A percentile compares a stretch with the other conserved stretches of the same genome.
Evolutionary conservation across 2,888 invertebrate species (phyloP).

Genomic region (Caenorhabditis drosophilae): DNA sequence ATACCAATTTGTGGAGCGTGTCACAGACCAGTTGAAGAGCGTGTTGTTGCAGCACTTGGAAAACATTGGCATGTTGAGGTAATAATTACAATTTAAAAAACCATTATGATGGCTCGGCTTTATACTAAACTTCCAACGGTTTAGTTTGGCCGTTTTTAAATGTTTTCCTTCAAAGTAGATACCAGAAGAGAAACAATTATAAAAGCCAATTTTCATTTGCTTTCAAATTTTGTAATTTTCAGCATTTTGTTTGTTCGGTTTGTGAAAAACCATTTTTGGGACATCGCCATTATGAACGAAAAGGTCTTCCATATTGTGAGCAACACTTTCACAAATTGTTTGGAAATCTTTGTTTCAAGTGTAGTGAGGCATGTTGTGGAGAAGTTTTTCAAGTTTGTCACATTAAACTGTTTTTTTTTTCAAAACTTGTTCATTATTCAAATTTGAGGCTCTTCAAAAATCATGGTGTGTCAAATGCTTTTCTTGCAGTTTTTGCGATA

Average conservation of each 20-base stretch:
- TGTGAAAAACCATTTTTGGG: conserved; percentile 99
- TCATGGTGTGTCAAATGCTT: conserved; percentile 99
- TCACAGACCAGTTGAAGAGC: conserved; percentile 95
- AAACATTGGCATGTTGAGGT: conserved; percentile 98
- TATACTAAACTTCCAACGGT: too few relatives aligned
- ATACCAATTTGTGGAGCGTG: conserved; percentile 99
- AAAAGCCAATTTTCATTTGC: too few relatives aligned
- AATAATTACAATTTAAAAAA: conserved; percentile 30
- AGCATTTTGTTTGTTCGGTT: conserved; percentile 99
- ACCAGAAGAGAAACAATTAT: too few relatives aligned
- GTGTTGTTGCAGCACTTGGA: conserved; percentile 95
- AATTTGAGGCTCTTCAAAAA: conserved; percentile 96
- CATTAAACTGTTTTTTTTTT: too few relatives aligned
- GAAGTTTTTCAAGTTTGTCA: conserved; percentile 89
- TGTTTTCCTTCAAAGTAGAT: too few relatives aligned
- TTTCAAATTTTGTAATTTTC: conserved; percentile 65
- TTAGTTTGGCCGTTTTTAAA: too few relatives aligned
- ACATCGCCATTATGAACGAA: conserved; percentile 97
- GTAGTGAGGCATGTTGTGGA: conserved; percentile 95
- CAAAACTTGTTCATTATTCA: too few relatives aligned
- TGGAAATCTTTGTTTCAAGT: conserved; percentile 96
- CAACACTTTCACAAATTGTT: conserved; percentile 95
- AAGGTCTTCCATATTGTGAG: conserved; percentile 97
- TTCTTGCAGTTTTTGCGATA: conserved; percentile 94
- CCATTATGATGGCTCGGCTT: conserved; percentile 1